A percentile compares a stretch with the other conserved stretches of the same genome.
These are phyloP conservation scores for Sylvilagus floridanus DNA, from an alignment of 2,797 vertebrate species.

Conservation along the genomic window DNA sequence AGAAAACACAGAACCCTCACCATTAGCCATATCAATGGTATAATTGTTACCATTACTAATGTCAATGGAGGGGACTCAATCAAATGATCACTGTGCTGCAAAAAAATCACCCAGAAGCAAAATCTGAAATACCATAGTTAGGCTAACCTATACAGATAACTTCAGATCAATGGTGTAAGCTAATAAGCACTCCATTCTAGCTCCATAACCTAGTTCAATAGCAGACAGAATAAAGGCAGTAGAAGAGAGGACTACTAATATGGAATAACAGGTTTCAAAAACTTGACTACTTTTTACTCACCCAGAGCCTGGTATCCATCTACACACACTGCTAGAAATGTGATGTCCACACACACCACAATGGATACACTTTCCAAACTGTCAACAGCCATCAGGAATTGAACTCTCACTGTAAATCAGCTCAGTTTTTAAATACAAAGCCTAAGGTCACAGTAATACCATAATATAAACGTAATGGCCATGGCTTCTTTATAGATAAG, in stretches of 20 bases:
- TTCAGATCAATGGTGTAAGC: background rate
- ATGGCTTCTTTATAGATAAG: background rate
- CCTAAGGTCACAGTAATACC: background rate
- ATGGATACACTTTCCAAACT: slow-evolving; percentile 23
- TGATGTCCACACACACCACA: background rate
- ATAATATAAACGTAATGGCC: background rate
- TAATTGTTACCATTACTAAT: background rate
- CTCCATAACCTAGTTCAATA: background rate
- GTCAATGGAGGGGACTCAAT: background rate
- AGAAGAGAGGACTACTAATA: background rate
- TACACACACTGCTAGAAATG: background rate
- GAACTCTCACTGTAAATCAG: background rate
- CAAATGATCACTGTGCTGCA: slow-evolving; percentile 10
- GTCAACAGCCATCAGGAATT: background rate
- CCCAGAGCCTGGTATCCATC: background rate
- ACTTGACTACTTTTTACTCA: background rate
- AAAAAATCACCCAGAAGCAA: background rate
- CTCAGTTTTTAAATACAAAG: background rate
- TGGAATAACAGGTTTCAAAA: background rate
- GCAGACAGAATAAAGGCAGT: background rate
- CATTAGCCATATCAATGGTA: background rate
- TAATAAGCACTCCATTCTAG: background rate
- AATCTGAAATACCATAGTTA: slow-evolving; percentile 1
- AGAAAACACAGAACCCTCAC: background rate
- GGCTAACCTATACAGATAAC: background rate